These are phyloP conservation scores for Antheraea mylitta DNA, from an alignment of 1,140 invertebrate species.

Conservation along the genomic window DNA sequence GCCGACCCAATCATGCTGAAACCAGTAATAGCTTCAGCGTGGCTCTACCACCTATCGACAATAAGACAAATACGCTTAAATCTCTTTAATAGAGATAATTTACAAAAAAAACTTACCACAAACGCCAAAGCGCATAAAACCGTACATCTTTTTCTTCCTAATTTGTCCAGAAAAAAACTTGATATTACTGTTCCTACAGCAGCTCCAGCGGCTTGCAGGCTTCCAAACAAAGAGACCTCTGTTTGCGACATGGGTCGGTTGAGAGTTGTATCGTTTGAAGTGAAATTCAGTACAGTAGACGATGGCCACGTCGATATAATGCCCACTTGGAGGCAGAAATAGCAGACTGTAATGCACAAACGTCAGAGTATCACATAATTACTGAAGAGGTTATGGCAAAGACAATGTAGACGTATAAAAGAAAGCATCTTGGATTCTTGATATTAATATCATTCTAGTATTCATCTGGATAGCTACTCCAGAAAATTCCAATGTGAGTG, in stretches of 20 bases:
- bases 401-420: no score
- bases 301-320: constrained; percentile 54
- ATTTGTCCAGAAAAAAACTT: constrained; percentile 39
- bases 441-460: no score
- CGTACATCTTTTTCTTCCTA: constrained; percentile 49
- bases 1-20: no score
- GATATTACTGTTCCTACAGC: constrained; percentile 40
- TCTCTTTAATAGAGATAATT: no score
- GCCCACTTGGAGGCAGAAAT: constrained; percentile 16
- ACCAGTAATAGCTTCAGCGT: no score
- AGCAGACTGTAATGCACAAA: constrained; percentile 39
- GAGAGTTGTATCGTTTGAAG: constrained; percentile 28
- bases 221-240: constrained; percentile 49
- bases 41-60: no score
- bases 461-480: no score
- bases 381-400: no score
- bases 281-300: constrained; percentile 44
- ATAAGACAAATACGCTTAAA: no score
- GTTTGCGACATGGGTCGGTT: constrained; percentile 39
- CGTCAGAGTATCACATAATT: background rate
- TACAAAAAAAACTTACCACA: constrained; percentile 42
- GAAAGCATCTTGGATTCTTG: no score
- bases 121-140: constrained; percentile 32
- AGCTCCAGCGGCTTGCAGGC: constrained; percentile 43
- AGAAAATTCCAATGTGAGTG: no score